Evolutionary conservation across 2,797 vertebrate genomes (phyloP).

Genomic region (Mastacembelus armatus): DNA sequence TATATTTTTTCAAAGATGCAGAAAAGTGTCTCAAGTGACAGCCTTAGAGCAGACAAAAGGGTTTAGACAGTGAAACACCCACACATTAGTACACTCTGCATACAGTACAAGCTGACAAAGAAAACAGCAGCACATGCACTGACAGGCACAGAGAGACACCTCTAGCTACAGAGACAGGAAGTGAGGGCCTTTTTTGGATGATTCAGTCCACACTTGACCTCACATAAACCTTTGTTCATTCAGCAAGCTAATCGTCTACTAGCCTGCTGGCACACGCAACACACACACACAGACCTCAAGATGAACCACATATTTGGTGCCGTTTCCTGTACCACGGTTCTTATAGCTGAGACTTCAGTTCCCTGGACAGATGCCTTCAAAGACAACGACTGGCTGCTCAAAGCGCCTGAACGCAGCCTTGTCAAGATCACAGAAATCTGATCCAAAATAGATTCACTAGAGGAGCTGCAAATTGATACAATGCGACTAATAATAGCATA

Average conservation of each 20-base stretch:
- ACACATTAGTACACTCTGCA: conserved; percentile 22
- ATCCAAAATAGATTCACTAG: conserved; percentile 57
- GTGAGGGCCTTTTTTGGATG: conserved; percentile 14
- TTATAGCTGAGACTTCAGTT: conserved; percentile 40
- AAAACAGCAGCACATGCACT: conserved; percentile 62
- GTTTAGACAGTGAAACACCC: conserved; percentile 39
- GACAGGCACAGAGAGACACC: conserved; percentile 48
- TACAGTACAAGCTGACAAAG: conserved; percentile 62
- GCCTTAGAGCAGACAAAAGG: conserved; percentile 47
- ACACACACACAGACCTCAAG: conserved; percentile 30
- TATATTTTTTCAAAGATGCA: conserved; percentile 19
- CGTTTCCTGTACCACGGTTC: conserved; percentile 48
- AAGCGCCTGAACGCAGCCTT: conserved; percentile 30
- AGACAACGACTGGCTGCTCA: conserved; percentile 43
- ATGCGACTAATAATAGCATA: conserved; percentile 64
- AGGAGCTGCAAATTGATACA: conserved; percentile 55
- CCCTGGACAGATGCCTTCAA: conserved; percentile 64
- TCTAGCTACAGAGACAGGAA: conserved; percentile 44
- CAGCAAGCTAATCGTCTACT: conserved; percentile 46
- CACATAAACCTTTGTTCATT: conserved; percentile 56
- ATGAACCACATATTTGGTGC: conserved; percentile 49
- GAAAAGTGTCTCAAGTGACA: conserved; percentile 48
- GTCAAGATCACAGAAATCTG: conserved; percentile 57
- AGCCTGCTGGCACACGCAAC: conserved; percentile 27
- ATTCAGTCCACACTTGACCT: conserved; percentile 59